A percentile compares a stretch with the other conserved stretches of the same genome.
These are phyloP conservation scores for Agapornis canus DNA, from an alignment of 2,797 vertebrate species.

Conservation along the genomic window DNA sequence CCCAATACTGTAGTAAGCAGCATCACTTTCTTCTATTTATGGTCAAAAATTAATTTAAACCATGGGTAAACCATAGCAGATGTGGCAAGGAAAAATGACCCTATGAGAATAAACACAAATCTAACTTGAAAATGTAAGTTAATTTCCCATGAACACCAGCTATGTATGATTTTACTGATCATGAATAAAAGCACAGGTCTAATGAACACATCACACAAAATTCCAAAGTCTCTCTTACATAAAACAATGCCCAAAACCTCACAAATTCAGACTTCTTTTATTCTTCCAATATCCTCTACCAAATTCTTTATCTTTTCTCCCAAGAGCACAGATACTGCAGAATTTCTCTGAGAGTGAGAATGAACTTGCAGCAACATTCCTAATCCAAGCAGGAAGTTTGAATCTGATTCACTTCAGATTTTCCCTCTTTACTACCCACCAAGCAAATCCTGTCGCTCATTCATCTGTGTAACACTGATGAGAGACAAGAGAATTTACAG, in stretches of 20 bases:
- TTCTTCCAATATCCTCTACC: neutral
- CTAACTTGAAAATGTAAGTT: neutral
- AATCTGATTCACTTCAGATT: neutral
- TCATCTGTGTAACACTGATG: neutral
- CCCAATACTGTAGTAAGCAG: neutral
- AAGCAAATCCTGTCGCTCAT: neutral
- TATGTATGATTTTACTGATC: neutral
- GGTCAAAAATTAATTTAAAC: neutral
- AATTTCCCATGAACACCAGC: neutral
- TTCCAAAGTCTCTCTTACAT: neutral
- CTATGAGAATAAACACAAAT: neutral
- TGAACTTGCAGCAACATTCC: neutral
- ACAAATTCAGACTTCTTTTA: neutral
- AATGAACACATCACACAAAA: neutral
- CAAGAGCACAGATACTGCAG: neutral
- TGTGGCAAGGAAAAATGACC: neutral
- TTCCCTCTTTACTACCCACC: neutral
- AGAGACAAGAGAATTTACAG: neutral
- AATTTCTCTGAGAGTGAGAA: neutral
- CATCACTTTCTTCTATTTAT: neutral
- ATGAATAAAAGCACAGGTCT: neutral
- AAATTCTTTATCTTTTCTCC: neutral
- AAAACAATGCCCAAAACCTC: neutral
- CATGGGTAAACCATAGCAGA: neutral
- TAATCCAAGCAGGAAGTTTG: neutral